These are phyloP conservation scores for Diplodus sargus DNA, from an alignment of 2,797 vertebrate species.

Conservation along the genomic window DNA sequence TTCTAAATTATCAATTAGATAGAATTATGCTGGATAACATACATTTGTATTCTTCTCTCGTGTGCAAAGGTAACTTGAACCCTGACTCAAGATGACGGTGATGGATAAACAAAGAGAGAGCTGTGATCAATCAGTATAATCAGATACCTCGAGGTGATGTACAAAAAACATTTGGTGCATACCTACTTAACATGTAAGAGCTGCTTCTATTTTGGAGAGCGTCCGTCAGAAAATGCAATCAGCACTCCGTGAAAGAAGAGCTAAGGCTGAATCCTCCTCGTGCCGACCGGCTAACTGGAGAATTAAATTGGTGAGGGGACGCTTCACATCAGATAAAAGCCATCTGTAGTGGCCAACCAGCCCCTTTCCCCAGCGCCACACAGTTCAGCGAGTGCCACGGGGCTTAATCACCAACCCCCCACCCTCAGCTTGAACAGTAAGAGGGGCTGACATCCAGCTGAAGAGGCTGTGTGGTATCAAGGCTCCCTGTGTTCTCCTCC, in stretches of 20 bases:
- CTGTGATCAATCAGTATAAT: not conserved
- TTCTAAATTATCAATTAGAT: not conserved
- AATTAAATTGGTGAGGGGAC: slow-evolving; percentile 32
- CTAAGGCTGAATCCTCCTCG: slow-evolving; percentile 19
- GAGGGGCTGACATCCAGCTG: slow-evolving; percentile 59
- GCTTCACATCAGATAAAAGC: slow-evolving; percentile 51
- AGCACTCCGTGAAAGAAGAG: slow-evolving; percentile 14
- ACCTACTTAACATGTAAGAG: not conserved
- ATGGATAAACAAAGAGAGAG: not conserved
- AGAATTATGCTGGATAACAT: not conserved
- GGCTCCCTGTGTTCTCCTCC: slow-evolving; percentile 46
- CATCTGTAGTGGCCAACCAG: slow-evolving; percentile 39
- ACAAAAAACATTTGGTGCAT: not conserved
- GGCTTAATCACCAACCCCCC: slow-evolving; percentile 46
- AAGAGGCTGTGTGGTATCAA: slow-evolving; percentile 61
- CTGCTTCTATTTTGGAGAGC: not conserved
- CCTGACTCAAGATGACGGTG: too few species aligned
- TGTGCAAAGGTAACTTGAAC: too few species aligned
- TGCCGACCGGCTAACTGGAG: slow-evolving; percentile 21
- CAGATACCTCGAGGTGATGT: not conserved
- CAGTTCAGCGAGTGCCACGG: slow-evolving; percentile 35
- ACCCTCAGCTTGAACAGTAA: slow-evolving; percentile 51
- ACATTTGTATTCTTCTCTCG: too few species aligned
- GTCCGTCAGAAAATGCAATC: slow-evolving; percentile 20
- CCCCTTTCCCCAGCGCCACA: not conserved